A percentile compares a stretch with the other conserved stretches of the same genome.
Conservation (phyloP, 2,113 vertebrate genomes). For the Lepus timidus region DNA sequence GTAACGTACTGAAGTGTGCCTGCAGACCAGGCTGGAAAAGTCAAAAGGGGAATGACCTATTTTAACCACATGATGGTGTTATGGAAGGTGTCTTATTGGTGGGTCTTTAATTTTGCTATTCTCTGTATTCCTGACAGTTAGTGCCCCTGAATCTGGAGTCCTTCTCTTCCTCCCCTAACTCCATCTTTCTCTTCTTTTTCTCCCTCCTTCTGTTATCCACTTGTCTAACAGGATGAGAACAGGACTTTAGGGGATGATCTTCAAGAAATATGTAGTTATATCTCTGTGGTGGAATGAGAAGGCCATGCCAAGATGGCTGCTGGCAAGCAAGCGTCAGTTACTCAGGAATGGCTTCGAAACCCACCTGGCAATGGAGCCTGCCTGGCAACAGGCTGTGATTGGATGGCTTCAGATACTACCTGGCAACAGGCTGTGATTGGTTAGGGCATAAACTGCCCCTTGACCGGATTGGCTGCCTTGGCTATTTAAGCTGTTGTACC, state of each 20-base stretch:
- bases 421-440: no score
- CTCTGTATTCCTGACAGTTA: background rate
- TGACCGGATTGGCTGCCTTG: no score
- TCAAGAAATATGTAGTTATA: background rate
- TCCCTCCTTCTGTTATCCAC: background rate
- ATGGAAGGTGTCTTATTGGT: background rate
- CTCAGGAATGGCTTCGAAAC: no score
- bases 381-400: no score
- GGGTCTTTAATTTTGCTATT: background rate
- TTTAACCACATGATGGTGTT: background rate
- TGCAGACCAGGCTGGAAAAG: background rate
- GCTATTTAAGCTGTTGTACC: no score
- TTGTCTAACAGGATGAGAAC: background rate
- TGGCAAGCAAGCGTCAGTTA: no score
- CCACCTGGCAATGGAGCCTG: no score
- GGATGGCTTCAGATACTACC: no score
- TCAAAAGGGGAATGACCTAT: background rate
- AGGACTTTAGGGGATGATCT: background rate
- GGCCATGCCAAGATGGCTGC: no score
- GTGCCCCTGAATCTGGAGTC: background rate
- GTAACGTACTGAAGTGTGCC: background rate
- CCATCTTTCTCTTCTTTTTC: background rate
- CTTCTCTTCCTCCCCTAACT: background rate
- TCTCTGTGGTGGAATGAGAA: no score
- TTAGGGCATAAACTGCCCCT: no score